Conservation (phyloP, 2,797 vertebrate species). For the Manis javanica region DNA sequence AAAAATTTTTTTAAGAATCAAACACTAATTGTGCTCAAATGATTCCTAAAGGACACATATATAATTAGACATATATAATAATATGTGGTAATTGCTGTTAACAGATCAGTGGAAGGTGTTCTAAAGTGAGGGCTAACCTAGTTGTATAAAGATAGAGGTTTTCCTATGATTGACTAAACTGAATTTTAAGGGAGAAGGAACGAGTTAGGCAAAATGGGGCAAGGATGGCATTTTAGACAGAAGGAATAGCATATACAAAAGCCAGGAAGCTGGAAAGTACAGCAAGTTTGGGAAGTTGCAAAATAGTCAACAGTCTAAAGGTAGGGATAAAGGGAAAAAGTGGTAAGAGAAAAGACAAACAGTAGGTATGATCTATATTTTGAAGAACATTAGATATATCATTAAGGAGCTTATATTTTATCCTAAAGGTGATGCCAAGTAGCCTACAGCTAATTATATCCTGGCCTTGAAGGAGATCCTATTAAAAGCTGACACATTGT, state of each 20-base stretch:
- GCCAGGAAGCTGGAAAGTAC: neutral
- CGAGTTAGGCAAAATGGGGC: neutral
- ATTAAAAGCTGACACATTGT: neutral
- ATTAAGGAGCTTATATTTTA: slow-evolving; percentile 43
- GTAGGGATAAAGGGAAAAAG: neutral
- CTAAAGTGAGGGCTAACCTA: neutral
- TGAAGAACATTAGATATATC: neutral
- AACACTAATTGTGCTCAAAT: slow-evolving; percentile 54
- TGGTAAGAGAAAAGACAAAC: neutral
- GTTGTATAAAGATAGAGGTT: neutral
- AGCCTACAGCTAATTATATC: slow-evolving; percentile 38
- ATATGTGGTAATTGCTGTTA: neutral
- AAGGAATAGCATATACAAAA: neutral
- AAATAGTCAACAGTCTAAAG: neutral
- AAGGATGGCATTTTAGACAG: slow-evolving; percentile 2
- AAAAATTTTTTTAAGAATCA: slow-evolving; percentile 18
- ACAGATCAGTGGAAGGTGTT: neutral
- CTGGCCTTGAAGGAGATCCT: neutral
- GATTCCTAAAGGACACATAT: neutral
- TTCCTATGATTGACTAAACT: neutral
- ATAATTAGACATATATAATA: neutral
- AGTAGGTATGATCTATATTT: neutral
- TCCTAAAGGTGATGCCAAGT: slow-evolving; percentile 7
- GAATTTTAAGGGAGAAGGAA: slow-evolving; percentile 25
- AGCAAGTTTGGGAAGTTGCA: neutral